A percentile compares a stretch with the other conserved stretches of the same genome.
These are phyloP conservation scores for Noctua comes DNA, from an alignment of 2,888 invertebrate species.

Conservation along the genomic window DNA sequence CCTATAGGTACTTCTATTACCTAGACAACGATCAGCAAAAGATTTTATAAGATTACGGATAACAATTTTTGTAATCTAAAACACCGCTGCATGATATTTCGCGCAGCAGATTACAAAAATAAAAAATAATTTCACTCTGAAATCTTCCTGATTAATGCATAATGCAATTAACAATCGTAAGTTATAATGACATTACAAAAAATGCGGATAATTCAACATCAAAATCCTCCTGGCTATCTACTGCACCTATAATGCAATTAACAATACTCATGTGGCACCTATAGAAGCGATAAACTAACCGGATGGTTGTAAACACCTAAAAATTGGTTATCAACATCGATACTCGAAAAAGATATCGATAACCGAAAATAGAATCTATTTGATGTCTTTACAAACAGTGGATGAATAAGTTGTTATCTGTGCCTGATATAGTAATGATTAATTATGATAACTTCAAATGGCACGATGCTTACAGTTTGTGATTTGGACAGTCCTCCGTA, in stretches of 20 bases:
- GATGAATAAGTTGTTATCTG: constrained; percentile 37
- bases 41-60: neutral
- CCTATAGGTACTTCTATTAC: neutral
- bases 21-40: neutral
- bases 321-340: constrained; percentile 25
- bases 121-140: constrained; percentile 1
- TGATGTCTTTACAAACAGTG: constrained; percentile 5
- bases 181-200: constrained; percentile 3
- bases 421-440: constrained; percentile 29
- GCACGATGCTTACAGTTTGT: constrained; percentile 7
- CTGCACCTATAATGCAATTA: neutral
- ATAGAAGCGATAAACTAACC: neutral
- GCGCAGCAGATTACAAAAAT: constrained; percentile 1
- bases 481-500: neutral
- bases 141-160: constrained; percentile 9
- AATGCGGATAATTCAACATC: neutral
- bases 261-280: neutral
- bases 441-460: constrained; percentile 32
- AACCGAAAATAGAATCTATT: constrained; percentile 54
- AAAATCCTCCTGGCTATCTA: neutral
- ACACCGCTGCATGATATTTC: neutral
- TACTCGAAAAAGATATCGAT: constrained; percentile 30
- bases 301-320: constrained; percentile 17
- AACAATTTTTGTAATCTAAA: neutral
- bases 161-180: constrained; percentile 17